Evolutionary conservation across 2,888 invertebrate species (phyloP), one percentile per base, ranked within the genome.

Genomic region (Microctonus brassicae): DNA sequence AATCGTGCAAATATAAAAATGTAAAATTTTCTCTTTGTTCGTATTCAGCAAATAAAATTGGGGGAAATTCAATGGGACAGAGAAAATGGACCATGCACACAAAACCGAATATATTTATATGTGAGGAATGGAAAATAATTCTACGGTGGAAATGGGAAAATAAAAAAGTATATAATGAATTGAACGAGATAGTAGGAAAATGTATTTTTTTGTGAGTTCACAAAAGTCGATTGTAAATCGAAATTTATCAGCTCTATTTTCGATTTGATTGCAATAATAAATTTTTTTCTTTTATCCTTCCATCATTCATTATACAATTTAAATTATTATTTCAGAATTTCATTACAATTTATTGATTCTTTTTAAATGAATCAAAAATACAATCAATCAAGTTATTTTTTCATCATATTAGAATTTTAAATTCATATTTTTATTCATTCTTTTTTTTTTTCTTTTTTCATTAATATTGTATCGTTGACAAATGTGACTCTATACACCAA

Each of bases 1-100:
- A 64, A 69, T 53, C 63, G 47, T 71, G 57, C 42, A 33, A 58
- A 63, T n/a, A 26, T 26, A 55, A 63, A 63, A 47, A 47, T 47
- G 39, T 39, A 4, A 39, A 34, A 66, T 66, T 57, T 57, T 39
- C 29, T 29, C 57, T 26, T 66, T 66, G 57, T 66, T 66, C 66
- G 57, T 57, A 66, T 66, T 33, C 63, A 33, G 17, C n/a, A 20
- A 58, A 58, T 58, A 58, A 58, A 58, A 29, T 29, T 33, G 58
- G 34, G 20, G n/a, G 34, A n/a, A 33, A 34, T 58, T 26, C 55
- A 11, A 55, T 55, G 55, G 6, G 26, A 55, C 26, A 55, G 10
- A 22, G 55, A 22, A 1, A 55, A 55, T 55, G 55, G 55, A 10
- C 9, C 34, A 34, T 17, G 20, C n/a, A 47, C 17, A n/a, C 20